Conservation (phyloP, 2,797 vertebrate species). For the Sebastes taczanowskii region DNA sequence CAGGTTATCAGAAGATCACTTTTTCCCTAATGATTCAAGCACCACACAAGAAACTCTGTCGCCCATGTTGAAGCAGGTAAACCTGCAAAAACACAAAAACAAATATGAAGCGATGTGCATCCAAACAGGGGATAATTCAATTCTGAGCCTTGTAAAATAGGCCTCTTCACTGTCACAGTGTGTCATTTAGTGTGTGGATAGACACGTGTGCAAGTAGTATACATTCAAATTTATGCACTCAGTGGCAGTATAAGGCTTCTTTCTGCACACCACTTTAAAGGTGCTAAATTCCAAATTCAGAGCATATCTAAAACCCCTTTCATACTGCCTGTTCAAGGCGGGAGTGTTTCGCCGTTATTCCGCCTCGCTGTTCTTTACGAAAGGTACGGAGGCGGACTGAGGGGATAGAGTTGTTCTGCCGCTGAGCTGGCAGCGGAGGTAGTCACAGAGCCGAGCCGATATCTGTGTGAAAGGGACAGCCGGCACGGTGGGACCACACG, state of each 20-base stretch:
- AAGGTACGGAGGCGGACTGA: too few relatives aligned
- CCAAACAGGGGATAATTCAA: neutral
- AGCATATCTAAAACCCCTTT: neutral
- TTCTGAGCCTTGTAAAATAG: neutral
- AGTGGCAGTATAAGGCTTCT: neutral
- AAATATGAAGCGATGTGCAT: neutral
- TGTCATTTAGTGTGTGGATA: neutral
- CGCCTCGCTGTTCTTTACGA: too few relatives aligned
- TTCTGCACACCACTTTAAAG: neutral
- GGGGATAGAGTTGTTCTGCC: too few relatives aligned
- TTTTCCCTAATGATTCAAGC: conserved; percentile 15
- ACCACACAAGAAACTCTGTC: neutral
- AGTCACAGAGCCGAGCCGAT: too few relatives aligned
- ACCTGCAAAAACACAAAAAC: neutral
- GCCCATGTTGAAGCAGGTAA: neutral
- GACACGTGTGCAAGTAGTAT: neutral
- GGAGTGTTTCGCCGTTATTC: too few relatives aligned
- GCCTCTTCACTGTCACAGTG: neutral
- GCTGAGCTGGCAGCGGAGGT: too few relatives aligned
- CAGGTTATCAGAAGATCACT: conserved; percentile 18
- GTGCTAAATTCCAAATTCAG: neutral
- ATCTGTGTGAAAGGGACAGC: too few relatives aligned
- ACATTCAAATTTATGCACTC: neutral
- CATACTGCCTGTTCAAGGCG: too few relatives aligned
- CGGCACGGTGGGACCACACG: too few relatives aligned